Percentiles rank a stretch among this genome's conserved stretches.
phyloP scores from a whole-genome alignment of 2,888 invertebrate species.

The Sarcophaga carnaria region DNA sequence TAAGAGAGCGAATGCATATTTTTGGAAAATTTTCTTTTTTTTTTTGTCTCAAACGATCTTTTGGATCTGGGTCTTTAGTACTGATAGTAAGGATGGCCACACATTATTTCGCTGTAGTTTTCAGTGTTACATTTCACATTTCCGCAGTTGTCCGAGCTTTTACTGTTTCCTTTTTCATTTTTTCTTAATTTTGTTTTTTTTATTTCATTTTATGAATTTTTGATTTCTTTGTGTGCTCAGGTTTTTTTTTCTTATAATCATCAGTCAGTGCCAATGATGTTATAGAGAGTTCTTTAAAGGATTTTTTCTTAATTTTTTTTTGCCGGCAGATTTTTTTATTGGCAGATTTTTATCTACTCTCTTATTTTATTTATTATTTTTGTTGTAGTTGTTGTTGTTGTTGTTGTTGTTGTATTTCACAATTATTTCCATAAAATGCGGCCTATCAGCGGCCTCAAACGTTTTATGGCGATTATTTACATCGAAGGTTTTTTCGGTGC shows the following conservation, averaged over 20 bases:
- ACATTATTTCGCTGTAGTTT: no score
- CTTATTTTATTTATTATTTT: not conserved
- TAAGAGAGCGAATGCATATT: no score
- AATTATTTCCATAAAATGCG: slow-evolving; percentile 25
- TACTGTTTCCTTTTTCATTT: not conserved
- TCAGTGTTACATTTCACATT: no score
- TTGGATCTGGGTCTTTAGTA: no score
- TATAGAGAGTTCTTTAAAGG: slow-evolving; percentile 15
- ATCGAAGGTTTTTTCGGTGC: slow-evolving; percentile 37
- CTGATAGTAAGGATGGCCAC: no score
- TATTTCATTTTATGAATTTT: slow-evolving; percentile 44
- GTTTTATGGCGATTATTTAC: slow-evolving; percentile 48
- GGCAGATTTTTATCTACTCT: slow-evolving; percentile 36
- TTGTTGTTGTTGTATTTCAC: not conserved
- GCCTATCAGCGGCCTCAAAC: slow-evolving; percentile 22
- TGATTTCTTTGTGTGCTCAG: slow-evolving; percentile 38
- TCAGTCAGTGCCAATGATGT: not conserved
- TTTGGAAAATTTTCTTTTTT: no score
- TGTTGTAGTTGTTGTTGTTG: not conserved
- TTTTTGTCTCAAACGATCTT: no score
- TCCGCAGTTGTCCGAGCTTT: not conserved
- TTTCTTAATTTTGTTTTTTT: slow-evolving; percentile 1
- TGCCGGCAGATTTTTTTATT: slow-evolving; percentile 10
- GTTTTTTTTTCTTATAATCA: slow-evolving; percentile 9
- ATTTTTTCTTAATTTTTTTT: slow-evolving; percentile 12